A percentile compares a stretch with the other conserved stretches of the same genome.
These are phyloP conservation scores for Lates japonicus DNA, from an alignment of 2,797 vertebrate species.

Conservation along the genomic window DNA sequence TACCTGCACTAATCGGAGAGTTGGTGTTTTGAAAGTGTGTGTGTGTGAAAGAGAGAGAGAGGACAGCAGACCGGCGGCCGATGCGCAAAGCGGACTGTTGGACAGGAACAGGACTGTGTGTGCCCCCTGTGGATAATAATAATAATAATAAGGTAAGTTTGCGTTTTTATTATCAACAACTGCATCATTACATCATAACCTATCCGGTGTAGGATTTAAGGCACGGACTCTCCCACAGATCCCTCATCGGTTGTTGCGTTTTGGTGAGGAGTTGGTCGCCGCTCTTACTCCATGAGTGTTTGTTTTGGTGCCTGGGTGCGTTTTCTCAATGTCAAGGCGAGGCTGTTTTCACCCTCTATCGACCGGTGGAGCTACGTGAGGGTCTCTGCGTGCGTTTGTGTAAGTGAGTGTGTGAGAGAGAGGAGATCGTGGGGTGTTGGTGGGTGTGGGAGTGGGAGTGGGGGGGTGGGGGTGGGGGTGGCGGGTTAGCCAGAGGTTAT, in stretches of 20 bases:
- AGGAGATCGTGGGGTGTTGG: not conserved
- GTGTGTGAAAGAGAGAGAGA: not conserved
- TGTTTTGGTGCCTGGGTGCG: conserved; percentile 61
- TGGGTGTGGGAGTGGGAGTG: not conserved
- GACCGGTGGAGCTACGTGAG: not conserved
- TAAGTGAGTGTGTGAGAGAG: not conserved
- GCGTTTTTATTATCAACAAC: not conserved
- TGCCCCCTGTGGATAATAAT: conserved; percentile 37
- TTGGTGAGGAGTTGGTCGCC: too few relatives aligned
- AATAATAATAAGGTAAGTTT: conserved; percentile 60
- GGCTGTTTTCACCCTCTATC: conserved; percentile 30
- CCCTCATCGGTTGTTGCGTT: not conserved
- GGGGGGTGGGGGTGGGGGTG: not conserved
- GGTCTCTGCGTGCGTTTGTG: conserved; percentile 12
- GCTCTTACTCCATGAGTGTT: conserved; percentile 24
- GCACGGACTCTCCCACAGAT: not conserved
- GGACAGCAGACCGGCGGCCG: conserved; percentile 19
- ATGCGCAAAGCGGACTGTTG: conserved; percentile 50
- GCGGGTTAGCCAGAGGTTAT: conserved; percentile 12
- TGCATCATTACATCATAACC: too few relatives aligned
- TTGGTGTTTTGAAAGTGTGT: conserved; percentile 46
- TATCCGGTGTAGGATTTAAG: not conserved
- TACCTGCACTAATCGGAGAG: conserved; percentile 63
- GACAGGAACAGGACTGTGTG: conserved; percentile 8
- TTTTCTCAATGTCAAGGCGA: conserved; percentile 75